These are phyloP conservation scores for Patella depressa DNA, from an alignment of 2,888 invertebrate species.

Conservation along the genomic window DNA sequence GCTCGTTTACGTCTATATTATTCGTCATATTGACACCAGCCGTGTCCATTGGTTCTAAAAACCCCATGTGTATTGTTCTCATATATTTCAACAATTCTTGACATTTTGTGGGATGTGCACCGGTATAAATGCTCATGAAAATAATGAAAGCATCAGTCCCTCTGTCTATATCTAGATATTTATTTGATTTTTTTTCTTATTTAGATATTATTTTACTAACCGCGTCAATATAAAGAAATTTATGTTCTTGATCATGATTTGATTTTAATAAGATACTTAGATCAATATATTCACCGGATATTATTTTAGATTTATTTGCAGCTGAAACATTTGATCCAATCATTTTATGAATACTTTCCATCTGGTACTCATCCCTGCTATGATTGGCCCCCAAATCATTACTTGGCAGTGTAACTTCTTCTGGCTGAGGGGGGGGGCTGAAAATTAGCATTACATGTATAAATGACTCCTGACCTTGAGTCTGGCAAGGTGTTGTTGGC, in stretches of 20 bases:
- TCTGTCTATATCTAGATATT: neutral
- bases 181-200: neutral
- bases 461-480: neutral
- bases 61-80: neutral
- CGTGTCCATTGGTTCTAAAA: neutral
- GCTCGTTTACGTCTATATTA: neutral
- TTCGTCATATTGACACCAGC: neutral
- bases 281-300: neutral
- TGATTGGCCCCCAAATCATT: too few species aligned
- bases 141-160: constrained; percentile 4
- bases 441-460: too few species aligned
- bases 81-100: neutral
- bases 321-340: neutral
- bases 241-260: neutral
- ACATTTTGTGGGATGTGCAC: neutral
- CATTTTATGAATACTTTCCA: neutral
- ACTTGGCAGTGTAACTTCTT: too few species aligned
- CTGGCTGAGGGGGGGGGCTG: too few species aligned
- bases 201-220: neutral
- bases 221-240: neutral
- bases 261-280: neutral
- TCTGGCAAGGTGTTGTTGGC: neutral
- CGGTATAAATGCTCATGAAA: neutral
- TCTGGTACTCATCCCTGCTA: neutral
- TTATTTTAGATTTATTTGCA: neutral